These are phyloP conservation scores for Stenotaenia linearis DNA, from an alignment of 2,888 invertebrate genomes.

Conservation along the genomic window DNA sequence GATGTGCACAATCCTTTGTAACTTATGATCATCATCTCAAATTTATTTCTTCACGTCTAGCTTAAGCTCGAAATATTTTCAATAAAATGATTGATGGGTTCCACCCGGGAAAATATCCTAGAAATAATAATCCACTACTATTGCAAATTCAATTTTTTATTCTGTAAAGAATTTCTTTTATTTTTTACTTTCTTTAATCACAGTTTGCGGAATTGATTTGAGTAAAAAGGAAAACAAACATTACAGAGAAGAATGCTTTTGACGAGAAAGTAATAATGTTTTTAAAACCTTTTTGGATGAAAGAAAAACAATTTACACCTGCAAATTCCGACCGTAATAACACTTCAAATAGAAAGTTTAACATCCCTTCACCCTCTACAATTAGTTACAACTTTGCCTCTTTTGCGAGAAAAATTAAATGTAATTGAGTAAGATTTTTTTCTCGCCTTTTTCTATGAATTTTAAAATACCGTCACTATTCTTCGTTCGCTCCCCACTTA, in stretches of 20 bases:
- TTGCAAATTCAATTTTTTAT: not conserved
- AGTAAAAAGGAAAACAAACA: not conserved
- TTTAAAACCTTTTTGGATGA: not conserved
- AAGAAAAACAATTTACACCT: slow-evolving; percentile 14
- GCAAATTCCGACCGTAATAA: slow-evolving; percentile 5
- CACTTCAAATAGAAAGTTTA: slow-evolving; percentile 3
- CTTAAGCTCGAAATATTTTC: slow-evolving; percentile 26
- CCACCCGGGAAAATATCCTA: not conserved
- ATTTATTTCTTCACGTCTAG: slow-evolving; percentile 26
- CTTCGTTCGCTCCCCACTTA: not conserved
- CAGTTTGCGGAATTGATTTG: not conserved
- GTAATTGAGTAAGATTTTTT: slow-evolving; percentile 12
- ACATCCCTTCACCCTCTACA: not conserved
- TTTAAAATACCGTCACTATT: slow-evolving; percentile 1
- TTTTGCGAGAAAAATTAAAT: not conserved
- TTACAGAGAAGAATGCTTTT: not conserved
- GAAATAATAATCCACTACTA: slow-evolving; percentile 1
- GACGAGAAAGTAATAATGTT: not conserved
- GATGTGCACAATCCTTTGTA: slow-evolving; percentile 24
- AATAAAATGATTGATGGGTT: slow-evolving; percentile 1
- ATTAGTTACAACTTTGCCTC: slow-evolving; percentile 15
- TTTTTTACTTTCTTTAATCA: not conserved
- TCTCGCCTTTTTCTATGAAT: not conserved
- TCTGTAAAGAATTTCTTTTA: not conserved
- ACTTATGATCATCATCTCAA: slow-evolving; percentile 26